Conservation (phyloP, 2,113 vertebrate species). For the Gadus chalcogrammus region DNA sequence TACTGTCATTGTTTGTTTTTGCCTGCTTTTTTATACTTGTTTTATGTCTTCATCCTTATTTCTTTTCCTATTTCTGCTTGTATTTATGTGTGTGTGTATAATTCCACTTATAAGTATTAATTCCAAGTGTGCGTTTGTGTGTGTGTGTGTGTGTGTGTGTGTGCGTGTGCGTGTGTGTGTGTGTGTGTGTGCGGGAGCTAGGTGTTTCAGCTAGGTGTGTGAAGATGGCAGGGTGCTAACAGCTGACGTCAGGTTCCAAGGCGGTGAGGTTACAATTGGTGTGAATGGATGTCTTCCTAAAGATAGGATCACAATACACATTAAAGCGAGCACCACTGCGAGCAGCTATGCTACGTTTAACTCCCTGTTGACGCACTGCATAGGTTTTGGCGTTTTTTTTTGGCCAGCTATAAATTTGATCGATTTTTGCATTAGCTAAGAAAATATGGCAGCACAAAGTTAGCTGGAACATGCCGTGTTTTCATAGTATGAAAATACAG, state of each 20-base stretch:
- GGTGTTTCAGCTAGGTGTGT: slow-evolving; percentile 47
- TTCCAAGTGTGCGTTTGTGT: slow-evolving; percentile 2
- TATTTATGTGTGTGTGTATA: background rate
- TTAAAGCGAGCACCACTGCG: slow-evolving; percentile 24
- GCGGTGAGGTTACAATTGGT: slow-evolving; percentile 64
- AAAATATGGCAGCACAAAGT: too few species aligned
- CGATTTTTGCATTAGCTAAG: background rate
- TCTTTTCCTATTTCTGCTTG: too few species aligned
- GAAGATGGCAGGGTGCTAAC: slow-evolving; percentile 59
- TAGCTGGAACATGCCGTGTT: too few species aligned
- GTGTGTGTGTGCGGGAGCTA: slow-evolving; percentile 39
- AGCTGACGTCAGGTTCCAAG: slow-evolving; percentile 55
- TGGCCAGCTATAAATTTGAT: background rate
- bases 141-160: background rate
- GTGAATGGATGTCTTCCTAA: slow-evolving; percentile 69
- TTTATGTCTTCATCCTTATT: too few species aligned
- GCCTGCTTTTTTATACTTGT: too few species aligned
- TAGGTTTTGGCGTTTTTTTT: background rate
- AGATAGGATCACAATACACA: slow-evolving; percentile 51
- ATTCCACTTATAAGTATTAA: too few species aligned
- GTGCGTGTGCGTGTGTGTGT: slow-evolving; percentile 1
- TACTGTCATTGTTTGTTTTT: too few species aligned
- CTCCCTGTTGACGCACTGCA: background rate
- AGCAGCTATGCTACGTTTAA: slow-evolving; percentile 6
- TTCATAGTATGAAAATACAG: background rate